These are phyloP conservation scores for Mya arenaria DNA, from an alignment of 1,140 invertebrate genomes.

Conservation along the genomic window DNA sequence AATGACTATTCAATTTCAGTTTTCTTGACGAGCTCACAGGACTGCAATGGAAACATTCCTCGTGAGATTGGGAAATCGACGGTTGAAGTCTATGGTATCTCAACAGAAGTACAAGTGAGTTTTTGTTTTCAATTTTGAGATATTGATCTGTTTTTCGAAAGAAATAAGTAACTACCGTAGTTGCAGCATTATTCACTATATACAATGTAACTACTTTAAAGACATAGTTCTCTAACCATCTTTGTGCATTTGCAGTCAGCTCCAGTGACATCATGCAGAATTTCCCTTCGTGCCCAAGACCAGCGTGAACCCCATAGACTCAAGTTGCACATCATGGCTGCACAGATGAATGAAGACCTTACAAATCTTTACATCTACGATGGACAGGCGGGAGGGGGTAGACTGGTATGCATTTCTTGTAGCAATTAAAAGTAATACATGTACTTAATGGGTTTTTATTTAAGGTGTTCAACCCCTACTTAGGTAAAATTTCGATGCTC, in stretches of 20 bases:
- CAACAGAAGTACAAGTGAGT: no score
- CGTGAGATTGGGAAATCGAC: slow-evolving; percentile 35
- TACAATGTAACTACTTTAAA: no score
- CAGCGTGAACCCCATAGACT: slow-evolving; percentile 32
- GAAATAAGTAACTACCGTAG: no score
- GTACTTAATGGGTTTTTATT: no score
- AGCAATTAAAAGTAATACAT: no score
- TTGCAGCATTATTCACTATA: no score
- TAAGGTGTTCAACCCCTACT: no score
- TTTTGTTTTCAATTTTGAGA: no score
- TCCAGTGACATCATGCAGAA: slow-evolving; percentile 40
- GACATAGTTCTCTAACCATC: no score
- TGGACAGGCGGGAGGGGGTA: slow-evolving; percentile 23
- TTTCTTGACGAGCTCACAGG: slow-evolving; percentile 28
- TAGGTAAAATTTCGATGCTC: no score
- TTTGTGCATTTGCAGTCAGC: no score
- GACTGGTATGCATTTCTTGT: slow-evolving; percentile 4
- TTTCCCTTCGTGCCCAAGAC: slow-evolving; percentile 37
- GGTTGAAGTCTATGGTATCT: slow-evolving; percentile 22
- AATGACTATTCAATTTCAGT: slow-evolving; percentile 31
- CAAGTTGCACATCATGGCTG: slow-evolving; percentile 32
- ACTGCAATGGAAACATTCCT: slow-evolving; percentile 32
- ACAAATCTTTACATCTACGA: slow-evolving; percentile 45
- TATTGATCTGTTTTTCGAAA: no score
- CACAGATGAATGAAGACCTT: neutral